Percentiles rank a stretch among this genome's conserved stretches.
These are phyloP conservation scores for Theonella swinhoei DNA, from an alignment of 37 sponge, comb jelly and placozoan genomes.

Conservation along the genomic window DNA sequence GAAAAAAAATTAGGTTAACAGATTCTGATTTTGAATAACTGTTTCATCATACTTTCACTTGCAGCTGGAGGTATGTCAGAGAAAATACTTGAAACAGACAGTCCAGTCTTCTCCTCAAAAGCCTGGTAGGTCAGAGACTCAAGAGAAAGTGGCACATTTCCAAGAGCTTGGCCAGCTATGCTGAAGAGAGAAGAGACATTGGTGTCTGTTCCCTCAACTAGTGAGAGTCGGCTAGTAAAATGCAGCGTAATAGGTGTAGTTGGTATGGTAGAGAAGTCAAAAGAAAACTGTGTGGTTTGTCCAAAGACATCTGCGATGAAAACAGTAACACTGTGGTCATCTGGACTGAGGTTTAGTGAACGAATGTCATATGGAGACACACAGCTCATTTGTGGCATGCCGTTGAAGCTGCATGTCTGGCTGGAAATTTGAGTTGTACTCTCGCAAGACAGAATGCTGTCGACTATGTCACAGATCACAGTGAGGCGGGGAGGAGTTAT, in stretches of 20 bases:
- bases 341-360: background rate
- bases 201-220: background rate
- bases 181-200: background rate
- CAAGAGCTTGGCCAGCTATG: background rate
- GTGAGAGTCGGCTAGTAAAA: background rate
- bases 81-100: background rate
- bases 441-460: background rate
- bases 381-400: background rate
- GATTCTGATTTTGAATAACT: too few relatives aligned
- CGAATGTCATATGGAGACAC: background rate
- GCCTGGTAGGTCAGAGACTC: background rate
- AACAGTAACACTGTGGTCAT: background rate
- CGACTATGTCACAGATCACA: background rate
- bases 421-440: background rate
- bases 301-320: background rate
- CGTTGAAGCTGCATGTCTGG: background rate
- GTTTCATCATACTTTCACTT: background rate
- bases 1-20: too few relatives aligned
- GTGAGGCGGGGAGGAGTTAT: background rate
- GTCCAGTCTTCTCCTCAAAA: background rate
- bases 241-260: background rate
- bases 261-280: background rate
- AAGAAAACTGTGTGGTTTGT: background rate
- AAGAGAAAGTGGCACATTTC: background rate
- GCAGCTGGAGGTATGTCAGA: background rate